These are phyloP conservation scores for Heliconius hermathena DNA, from an alignment of 1,140 invertebrate species.

Conservation along the genomic window DNA sequence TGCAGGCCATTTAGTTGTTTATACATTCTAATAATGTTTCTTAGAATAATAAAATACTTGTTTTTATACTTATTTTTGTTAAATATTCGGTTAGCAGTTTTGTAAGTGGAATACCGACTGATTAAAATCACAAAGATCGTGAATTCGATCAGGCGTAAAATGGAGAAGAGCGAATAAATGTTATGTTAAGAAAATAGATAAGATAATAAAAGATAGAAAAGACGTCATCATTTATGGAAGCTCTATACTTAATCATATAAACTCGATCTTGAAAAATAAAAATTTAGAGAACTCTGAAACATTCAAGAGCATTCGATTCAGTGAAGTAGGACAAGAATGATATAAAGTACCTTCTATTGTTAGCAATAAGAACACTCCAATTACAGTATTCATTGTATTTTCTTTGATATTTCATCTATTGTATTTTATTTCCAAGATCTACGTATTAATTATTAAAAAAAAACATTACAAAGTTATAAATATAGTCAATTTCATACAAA, in stretches of 20 bases:
- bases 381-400: not conserved
- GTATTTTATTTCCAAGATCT: not conserved
- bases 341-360: not conserved
- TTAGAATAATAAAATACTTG: not conserved
- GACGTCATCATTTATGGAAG: too few species aligned
- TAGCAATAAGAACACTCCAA: not conserved
- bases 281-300: not conserved
- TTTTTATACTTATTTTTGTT: not conserved
- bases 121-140: too few species aligned
- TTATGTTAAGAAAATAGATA: too few species aligned
- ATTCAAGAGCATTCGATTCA: not conserved
- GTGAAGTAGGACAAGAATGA: not conserved
- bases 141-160: not conserved
- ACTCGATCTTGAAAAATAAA: not conserved
- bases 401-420: not conserved
- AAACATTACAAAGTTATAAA: not conserved
- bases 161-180: too few species aligned
- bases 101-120: not conserved
- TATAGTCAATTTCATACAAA: too few species aligned
- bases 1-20: constrained; percentile 17
- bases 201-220: too few species aligned
- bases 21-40: constrained; percentile 9
- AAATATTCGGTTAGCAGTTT: not conserved
- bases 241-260: not conserved
- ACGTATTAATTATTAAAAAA: not conserved